These are phyloP conservation scores for Rhynchonycteris naso DNA, from an alignment of 2,797 vertebrate genomes.

Conservation along the genomic window DNA sequence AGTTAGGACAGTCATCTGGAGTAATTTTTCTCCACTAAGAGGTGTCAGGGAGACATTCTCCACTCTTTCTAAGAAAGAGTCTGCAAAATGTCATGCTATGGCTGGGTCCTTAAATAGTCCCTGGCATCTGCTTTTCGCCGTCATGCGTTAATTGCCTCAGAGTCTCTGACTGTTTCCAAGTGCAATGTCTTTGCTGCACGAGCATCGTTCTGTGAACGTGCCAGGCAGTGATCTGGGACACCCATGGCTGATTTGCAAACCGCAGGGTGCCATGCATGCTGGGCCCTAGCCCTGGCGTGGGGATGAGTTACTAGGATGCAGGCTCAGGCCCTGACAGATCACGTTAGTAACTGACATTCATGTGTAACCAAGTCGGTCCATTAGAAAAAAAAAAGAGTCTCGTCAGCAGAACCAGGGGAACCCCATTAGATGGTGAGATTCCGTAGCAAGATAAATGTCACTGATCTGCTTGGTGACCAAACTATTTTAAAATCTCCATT, in stretches of 20 bases:
- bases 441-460: background rate
- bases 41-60: background rate
- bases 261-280: accelerated
- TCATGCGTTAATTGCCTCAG: background rate
- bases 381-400: background rate
- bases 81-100: background rate
- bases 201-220: accelerated
- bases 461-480: background rate
- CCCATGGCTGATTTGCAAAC: accelerated
- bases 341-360: accelerated
- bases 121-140: accelerated
- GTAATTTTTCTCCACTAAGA: background rate
- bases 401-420: background rate
- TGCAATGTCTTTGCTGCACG: accelerated
- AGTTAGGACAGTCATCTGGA: background rate
- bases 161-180: background rate
- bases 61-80: background rate
- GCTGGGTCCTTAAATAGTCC: background rate
- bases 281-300: accelerated
- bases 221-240: accelerated
- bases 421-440: background rate
- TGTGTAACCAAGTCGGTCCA: background rate
- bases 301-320: accelerated
- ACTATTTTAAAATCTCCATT: background rate
- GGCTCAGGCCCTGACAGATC: background rate